A percentile compares a stretch with the other conserved stretches of the same genome.
phyloP scores from a whole-genome alignment of 2,888 invertebrate genomes.

The Monopis laevigella region DNA sequence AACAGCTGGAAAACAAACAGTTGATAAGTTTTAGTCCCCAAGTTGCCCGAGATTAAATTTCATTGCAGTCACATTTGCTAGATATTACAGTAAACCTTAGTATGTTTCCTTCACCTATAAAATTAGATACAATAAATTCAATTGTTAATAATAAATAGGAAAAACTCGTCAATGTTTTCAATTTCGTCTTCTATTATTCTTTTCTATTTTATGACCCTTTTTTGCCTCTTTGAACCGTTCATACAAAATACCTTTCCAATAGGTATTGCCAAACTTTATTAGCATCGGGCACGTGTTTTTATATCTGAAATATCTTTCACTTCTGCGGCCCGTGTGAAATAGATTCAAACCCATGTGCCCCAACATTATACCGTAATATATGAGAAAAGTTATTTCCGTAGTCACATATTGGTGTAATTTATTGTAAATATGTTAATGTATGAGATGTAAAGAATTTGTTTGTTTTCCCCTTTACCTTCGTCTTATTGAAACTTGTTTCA shows the following conservation, averaged over 20 bases:
- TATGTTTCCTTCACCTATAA: too few species aligned
- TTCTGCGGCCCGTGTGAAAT: conserved; percentile 45
- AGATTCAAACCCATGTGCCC: conserved; percentile 44
- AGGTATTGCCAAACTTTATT: conserved; percentile 63
- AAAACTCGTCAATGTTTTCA: conserved; percentile 64
- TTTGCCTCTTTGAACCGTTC: conserved; percentile 56
- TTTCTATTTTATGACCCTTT: conserved; percentile 51
- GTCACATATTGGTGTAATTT: conserved; percentile 31
- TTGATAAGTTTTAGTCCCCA: too few species aligned
- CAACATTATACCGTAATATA: conserved; percentile 40
- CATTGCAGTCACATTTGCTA: too few species aligned
- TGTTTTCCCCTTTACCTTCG: too few species aligned
- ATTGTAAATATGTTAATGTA: conserved; percentile 24
- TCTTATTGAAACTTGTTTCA: not conserved
- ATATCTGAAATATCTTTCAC: conserved; percentile 57
- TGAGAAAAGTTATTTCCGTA: conserved; percentile 39
- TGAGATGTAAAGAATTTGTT: too few species aligned
- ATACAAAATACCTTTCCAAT: conserved; percentile 63
- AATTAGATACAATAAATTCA: too few species aligned
- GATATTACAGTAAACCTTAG: too few species aligned
- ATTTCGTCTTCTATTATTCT: conserved; percentile 45
- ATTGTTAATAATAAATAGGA: conserved; percentile 68
- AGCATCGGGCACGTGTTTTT: conserved; percentile 61
- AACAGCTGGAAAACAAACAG: too few species aligned
- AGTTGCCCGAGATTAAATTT: too few species aligned